Base-by-base conservation (phyloP, 1,140 invertebrate genomes). In the Trachymyrmex septentrionalis region DNA sequence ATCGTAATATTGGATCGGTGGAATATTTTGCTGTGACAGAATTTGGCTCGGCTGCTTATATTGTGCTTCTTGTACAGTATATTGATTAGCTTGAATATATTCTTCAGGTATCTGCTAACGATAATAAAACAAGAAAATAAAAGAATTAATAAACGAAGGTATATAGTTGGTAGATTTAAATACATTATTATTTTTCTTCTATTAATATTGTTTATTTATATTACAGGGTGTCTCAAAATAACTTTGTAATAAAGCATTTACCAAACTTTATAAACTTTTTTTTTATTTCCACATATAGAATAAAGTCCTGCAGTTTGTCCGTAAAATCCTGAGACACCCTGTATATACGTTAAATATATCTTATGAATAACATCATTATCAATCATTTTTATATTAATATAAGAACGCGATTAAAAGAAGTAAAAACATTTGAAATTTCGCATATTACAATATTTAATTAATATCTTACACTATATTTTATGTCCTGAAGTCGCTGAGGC, bases 1-100 rank as follows among this genome's bases (percentile, higher is more conserved):
- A 16, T 24, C 69, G 38, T 89, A 93, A 75, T 92, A 91, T 55
- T 91, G 88, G 7, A 87, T 19, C 38, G 86, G 86, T 10, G 82
- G 71, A 55, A 59, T 44, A 59, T 48, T 86, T 44, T 90, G 90
- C 73, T 92, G 77, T 30, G 63, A 38, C 66, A 88, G 63, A 44
- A 59, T 53, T 86, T 34, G 91, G 55, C 55, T 92, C 27, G 80
- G 64, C 24, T 87, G 87, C 1, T 88, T 77, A 19, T 86, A 80
- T n/a, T 87, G 75, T 50, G 55, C 76, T 14, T 88, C 89, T 3
- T 84, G 63, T 12, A 38, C 7, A 1, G 53, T 9, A 4, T 91
- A 78, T 76, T 76, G 69, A 10, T 75, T 86, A 0, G 67, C 24
- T 38, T 92, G 92, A 44, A 27, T 53, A 44, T 93, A 93, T 10